Evolutionary conservation across 2,888 invertebrate genomes (phyloP).

Genomic region (Crocallis elinguaria): DNA sequence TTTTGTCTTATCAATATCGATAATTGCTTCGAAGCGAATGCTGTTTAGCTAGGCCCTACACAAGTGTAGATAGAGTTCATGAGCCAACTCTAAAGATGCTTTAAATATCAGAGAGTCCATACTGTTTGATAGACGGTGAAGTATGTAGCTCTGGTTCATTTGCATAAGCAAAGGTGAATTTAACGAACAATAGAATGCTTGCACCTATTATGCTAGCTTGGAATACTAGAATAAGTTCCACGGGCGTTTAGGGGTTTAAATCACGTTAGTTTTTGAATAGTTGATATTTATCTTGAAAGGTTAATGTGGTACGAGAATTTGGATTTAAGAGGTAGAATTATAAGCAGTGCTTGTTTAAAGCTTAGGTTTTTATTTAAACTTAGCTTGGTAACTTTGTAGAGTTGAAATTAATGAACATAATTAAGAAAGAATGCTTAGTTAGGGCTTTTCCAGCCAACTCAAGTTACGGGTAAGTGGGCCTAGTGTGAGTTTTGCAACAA

Average conservation of each 20-base stretch:
- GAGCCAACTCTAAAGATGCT: no score
- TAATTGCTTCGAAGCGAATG: no score
- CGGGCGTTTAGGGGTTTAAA: conserved; percentile 7
- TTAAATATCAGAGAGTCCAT: no score
- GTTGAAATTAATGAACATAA: no score
- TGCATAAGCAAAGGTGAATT: conserved; percentile 60
- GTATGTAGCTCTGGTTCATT: conserved; percentile 48
- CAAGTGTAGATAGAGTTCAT: no score
- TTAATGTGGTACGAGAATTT: not conserved
- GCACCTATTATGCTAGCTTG: conserved; percentile 44
- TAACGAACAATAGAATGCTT: conserved; percentile 52
- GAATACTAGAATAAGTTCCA: conserved; percentile 37
- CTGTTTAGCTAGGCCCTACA: no score
- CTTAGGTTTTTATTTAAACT: not conserved
- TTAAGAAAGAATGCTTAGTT: no score
- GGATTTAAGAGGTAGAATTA: not conserved
- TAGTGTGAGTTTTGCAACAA: no score
- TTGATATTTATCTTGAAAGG: conserved; percentile 16
- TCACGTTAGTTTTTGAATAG: conserved; percentile 15
- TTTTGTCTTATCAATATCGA: no score
- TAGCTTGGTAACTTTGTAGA: not conserved
- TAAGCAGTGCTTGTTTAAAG: not conserved
- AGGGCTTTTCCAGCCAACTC: no score
- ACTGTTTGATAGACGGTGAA: not conserved
- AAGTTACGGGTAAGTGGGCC: no score